A percentile compares a stretch with the other conserved stretches of the same genome.
phyloP scores from a whole-genome alignment of 2,797 vertebrate species.

The Scyliorhinus canicula region DNA sequence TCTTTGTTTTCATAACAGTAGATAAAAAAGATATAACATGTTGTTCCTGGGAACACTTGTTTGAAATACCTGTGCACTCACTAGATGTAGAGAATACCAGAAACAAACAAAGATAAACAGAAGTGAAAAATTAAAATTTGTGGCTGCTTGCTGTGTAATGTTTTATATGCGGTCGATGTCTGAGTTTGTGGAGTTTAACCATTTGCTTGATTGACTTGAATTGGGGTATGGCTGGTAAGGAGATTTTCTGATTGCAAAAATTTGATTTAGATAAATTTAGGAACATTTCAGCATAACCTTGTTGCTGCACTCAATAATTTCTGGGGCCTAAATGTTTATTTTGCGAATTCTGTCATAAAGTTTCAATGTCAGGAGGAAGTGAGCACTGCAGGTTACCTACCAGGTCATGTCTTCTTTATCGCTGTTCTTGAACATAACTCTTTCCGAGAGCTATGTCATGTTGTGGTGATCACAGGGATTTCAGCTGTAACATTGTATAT shows the following conservation, averaged over 20 bases:
- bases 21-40: neutral
- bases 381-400: no score
- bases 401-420: neutral
- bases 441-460: neutral
- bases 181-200: neutral
- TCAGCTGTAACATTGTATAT: neutral
- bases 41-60: neutral
- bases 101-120: neutral
- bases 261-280: neutral
- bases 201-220: neutral
- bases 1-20: no score
- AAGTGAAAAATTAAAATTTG: neutral
- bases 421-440: neutral
- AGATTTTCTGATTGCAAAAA: neutral
- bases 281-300: neutral
- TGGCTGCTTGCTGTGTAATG: neutral
- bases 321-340: neutral
- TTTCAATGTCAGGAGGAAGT: neutral
- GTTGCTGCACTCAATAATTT: neutral
- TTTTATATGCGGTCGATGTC: neutral
- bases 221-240: neutral
- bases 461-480: neutral
- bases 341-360: neutral
- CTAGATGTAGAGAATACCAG: neutral
- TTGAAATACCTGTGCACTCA: neutral